A percentile compares a stretch with the other conserved stretches of the same genome.
phyloP scores from a whole-genome alignment of 2,113 vertebrate genomes.

The Pristiophorus japonicus region DNA sequence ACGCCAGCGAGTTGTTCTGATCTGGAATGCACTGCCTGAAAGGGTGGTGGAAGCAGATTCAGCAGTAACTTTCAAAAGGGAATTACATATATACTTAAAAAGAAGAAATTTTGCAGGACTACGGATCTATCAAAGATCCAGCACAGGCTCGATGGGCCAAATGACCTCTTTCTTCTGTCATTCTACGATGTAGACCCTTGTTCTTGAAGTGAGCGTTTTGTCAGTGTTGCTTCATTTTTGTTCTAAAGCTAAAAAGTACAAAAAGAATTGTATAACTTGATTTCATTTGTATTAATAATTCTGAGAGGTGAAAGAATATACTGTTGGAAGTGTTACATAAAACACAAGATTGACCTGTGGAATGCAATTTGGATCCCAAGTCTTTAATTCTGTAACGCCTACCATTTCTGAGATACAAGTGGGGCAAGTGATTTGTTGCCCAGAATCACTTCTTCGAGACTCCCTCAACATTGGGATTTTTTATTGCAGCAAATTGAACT shows the following conservation, averaged over 20 bases:
- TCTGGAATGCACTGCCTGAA: not conserved
- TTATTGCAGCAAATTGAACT: not conserved
- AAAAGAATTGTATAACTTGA: not conserved
- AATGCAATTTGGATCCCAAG: not conserved
- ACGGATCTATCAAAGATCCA: not conserved
- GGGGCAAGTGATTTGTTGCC: not conserved
- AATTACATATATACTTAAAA: not conserved
- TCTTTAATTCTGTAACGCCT: not conserved
- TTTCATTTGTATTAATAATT: not conserved
- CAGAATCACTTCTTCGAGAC: not conserved
- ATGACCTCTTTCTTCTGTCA: not conserved
- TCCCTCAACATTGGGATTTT: not conserved
- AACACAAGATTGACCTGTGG: not conserved
- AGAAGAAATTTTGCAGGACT: not conserved
- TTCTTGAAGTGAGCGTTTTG: not conserved
- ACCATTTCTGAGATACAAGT: not conserved
- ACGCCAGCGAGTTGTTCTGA: not conserved
- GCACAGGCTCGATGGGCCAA: not conserved
- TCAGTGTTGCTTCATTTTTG: not conserved
- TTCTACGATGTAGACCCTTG: not conserved
- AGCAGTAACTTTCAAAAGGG: not conserved
- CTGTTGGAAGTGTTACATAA: not conserved
- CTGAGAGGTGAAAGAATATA: not conserved
- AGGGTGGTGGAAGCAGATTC: not conserved
- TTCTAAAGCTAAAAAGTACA: not conserved